These are phyloP conservation scores for Ptiloglossa arizonensis DNA, from an alignment of 1,140 invertebrate species.

Conservation along the genomic window DNA sequence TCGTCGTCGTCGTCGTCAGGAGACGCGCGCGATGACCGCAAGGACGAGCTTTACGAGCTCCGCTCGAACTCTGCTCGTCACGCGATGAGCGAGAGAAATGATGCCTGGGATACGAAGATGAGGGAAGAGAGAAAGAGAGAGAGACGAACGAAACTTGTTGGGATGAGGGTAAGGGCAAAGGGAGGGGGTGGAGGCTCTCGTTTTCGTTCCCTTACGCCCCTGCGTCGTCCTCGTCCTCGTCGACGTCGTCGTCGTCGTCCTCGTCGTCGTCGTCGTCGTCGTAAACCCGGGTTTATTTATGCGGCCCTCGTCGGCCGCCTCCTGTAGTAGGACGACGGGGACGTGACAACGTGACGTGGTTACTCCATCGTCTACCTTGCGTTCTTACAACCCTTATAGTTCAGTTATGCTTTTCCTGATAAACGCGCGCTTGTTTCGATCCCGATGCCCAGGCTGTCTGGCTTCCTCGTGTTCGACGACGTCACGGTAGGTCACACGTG, in stretches of 20 bases:
- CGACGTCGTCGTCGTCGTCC: no score
- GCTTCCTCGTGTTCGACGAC: background rate
- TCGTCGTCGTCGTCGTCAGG: no score
- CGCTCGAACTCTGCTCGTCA: slow-evolving; percentile 69
- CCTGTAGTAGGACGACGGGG: slow-evolving; percentile 74
- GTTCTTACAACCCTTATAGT: slow-evolving; percentile 61
- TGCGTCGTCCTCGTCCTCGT: slow-evolving; percentile 70
- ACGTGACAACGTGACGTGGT: slow-evolving; percentile 79
- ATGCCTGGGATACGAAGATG: slow-evolving; percentile 13
- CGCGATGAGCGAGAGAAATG: slow-evolving; percentile 69
- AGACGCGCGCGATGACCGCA: slow-evolving; percentile 60
- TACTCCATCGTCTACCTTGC: slow-evolving; percentile 68
- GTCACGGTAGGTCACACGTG: background rate
- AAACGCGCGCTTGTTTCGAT: slow-evolving; percentile 47
- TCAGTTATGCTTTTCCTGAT: slow-evolving; percentile 62
- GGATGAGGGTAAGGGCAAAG: no score
- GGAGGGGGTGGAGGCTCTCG: slow-evolving; percentile 55
- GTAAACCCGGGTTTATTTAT: slow-evolving; percentile 81
- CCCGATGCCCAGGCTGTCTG: background rate
- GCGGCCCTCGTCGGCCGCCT: slow-evolving; percentile 77
- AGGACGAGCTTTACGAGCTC: slow-evolving; percentile 76
- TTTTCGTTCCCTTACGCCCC: slow-evolving; percentile 67
- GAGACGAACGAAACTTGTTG: background rate
- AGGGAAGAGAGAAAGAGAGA: background rate
- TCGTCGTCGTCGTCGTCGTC: no score